Conservation (phyloP, 2,797 vertebrate species). For the Pseudomugil tenellus region DNA sequence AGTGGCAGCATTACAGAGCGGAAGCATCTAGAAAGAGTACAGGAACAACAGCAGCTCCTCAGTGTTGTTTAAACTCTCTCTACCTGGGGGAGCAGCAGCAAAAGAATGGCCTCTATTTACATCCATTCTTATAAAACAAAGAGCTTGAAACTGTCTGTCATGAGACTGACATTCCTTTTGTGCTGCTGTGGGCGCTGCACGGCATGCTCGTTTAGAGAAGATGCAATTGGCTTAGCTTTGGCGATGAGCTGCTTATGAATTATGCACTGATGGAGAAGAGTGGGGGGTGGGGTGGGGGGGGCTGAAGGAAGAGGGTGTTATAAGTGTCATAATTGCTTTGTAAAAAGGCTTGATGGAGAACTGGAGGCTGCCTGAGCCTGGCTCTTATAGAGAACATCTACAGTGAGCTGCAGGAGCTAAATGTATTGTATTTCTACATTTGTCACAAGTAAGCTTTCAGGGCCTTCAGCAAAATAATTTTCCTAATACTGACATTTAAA, state of each 20-base stretch:
- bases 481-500: conserved; percentile 27
- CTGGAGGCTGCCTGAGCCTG: conserved; percentile 32
- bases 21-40: conserved; percentile 58
- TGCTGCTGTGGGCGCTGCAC: conserved; percentile 49
- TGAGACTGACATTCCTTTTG: conserved; percentile 63
- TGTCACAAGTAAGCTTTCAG: conserved; percentile 20
- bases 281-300: not conserved
- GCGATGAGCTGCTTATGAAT: conserved; percentile 64
- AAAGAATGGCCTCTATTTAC: conserved; percentile 62
- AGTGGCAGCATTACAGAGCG: conserved; percentile 55
- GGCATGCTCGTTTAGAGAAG: conserved; percentile 50
- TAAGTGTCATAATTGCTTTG: conserved; percentile 62
- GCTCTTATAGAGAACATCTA: conserved; percentile 28
- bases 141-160: conserved; percentile 49
- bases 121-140: conserved; percentile 61
- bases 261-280: conserved; percentile 64
- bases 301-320: conserved; percentile 44
- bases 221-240: conserved; percentile 60
- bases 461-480: conserved; percentile 9
- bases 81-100: conserved; percentile 65
- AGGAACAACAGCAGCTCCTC: conserved; percentile 56
- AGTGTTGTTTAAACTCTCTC: conserved; percentile 65
- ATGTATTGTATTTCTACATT: conserved; percentile 29
- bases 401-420: conserved; percentile 30
- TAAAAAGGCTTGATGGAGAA: conserved; percentile 59